Conservation (phyloP, 2,113 vertebrate genomes). For the Sciurus niger region DNA sequence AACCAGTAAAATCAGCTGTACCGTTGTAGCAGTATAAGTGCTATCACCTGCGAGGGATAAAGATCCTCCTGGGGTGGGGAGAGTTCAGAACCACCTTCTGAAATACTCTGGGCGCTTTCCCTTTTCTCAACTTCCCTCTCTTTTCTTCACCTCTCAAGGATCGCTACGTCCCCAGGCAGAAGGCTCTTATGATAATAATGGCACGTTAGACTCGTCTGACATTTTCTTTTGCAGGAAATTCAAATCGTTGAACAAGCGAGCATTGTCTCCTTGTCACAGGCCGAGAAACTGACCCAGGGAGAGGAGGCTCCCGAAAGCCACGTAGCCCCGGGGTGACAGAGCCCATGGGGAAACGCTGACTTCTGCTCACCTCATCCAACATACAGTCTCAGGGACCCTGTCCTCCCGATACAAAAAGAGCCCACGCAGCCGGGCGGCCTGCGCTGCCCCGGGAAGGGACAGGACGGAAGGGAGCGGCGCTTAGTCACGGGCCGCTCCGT, state of each 20-base stretch:
- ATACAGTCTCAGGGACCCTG: constrained; percentile 10
- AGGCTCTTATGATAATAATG: constrained; percentile 40
- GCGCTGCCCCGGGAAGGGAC: constrained; percentile 25
- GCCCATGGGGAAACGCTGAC: background rate
- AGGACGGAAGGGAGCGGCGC: constrained; percentile 64
- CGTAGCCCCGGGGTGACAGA: background rate
- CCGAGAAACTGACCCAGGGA: background rate
- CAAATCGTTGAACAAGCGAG: constrained; percentile 41
- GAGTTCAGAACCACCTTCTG: background rate
- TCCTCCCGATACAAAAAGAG: constrained; percentile 23
- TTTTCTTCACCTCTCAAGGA: constrained; percentile 28
- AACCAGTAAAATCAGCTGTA: background rate
- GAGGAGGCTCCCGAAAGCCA: background rate
- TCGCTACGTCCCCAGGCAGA: background rate
- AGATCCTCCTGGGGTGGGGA: background rate
- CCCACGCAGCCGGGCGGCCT: background rate
- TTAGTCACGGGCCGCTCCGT: constrained; percentile 72
- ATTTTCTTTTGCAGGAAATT: constrained; percentile 71
- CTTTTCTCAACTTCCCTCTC: background rate
- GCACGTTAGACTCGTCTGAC: background rate
- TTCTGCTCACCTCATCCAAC: background rate
- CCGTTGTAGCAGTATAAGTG: background rate
- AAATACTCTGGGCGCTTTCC: background rate
- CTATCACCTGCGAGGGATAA: background rate
- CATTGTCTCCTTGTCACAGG: constrained; percentile 7